These are phyloP conservation scores for Brachionus rubens DNA, from an alignment of 1,140 invertebrate species.

Conservation along the genomic window DNA sequence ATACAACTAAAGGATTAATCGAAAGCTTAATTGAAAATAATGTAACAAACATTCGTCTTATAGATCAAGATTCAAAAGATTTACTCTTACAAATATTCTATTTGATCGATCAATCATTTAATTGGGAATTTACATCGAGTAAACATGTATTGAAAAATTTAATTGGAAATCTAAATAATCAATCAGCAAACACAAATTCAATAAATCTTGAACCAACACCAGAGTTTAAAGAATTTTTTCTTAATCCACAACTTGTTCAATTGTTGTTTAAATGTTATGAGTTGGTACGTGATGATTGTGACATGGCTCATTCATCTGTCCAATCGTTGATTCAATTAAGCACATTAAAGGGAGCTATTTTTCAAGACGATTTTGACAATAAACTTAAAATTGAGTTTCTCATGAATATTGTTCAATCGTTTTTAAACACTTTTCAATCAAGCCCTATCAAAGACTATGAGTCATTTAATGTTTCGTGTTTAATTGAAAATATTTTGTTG, in stretches of 20 bases:
- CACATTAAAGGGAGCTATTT: constrained; percentile 25
- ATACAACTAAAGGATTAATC: neutral
- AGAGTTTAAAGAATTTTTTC: constrained; percentile 39
- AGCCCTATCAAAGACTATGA: constrained; percentile 28
- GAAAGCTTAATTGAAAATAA: constrained; percentile 4
- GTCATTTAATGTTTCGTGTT: constrained; percentile 1
- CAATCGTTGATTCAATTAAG: constrained; percentile 38
- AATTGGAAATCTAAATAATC: neutral
- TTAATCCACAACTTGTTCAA: constrained; percentile 17
- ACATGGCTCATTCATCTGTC: constrained; percentile 5
- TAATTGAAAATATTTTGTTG: constrained; percentile 25
- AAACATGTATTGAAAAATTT: constrained; percentile 34
- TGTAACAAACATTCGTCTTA: neutral
- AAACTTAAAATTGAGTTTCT: neutral
- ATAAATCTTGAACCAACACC: constrained; percentile 20
- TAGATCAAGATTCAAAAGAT: constrained; percentile 27
- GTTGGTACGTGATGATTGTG: constrained; percentile 17
- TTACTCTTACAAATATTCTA: constrained; percentile 26
- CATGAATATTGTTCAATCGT: neutral
- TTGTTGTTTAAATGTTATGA: constrained; percentile 42
- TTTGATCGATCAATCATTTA: constrained; percentile 38
- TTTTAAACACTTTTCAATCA: neutral
- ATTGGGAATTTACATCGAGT: constrained; percentile 45
- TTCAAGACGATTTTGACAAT: neutral
- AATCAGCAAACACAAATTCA: neutral